Base-by-base conservation (phyloP, 2,113 vertebrate genomes). In the Actinemys pallida region DNA sequence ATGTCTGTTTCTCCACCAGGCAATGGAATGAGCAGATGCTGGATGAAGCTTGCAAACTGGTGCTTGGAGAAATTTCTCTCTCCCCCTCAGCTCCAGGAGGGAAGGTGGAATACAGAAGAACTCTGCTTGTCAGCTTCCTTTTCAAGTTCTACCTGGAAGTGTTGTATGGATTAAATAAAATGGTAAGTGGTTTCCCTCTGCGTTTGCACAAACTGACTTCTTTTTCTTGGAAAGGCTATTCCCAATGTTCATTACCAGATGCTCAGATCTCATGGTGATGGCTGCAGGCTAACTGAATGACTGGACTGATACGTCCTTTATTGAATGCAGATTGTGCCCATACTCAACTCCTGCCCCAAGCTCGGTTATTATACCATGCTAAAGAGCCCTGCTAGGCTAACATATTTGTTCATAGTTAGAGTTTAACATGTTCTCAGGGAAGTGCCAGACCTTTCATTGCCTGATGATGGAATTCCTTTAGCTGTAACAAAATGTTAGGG, bases 71-170 rank as follows among this genome's bases (percentile, higher is more conserved):
- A 96, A 86, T 99, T 90, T 86, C 87, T 29, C 95, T 99, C 8
- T 97, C 97, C 19, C 97, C 97, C 1, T 98, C 98, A 1, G 98
- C 98, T 78, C 97, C 97, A 0, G 98, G 98, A 4, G 99, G 98
- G n/a, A 99, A 98, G 93, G 98, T 98, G 57, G 97, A 98, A 83
- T 99, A 99, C 62, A 98, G 98, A 59, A 98, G 98, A 91, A 98
- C 98, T 22, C 96, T 99, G 86, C 97, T 98, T 31, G 94, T 99
- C 96, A 98, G 98, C 96, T 98, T 99, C 96, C 97, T 99, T 93
- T 99, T 99, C 97, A 99, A 98, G 90, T 99, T 99, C 96, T 97
- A 99, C 97, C 97, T 99, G 95, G 96, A 99, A 88, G 96, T 99
- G 59, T 97, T 98, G 76, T 98, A 98, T 84, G 93, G 94, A 83